These are phyloP conservation scores for Ptilonorhynchus violaceus DNA, from an alignment of 2,113 vertebrate species.

Conservation along the genomic window DNA sequence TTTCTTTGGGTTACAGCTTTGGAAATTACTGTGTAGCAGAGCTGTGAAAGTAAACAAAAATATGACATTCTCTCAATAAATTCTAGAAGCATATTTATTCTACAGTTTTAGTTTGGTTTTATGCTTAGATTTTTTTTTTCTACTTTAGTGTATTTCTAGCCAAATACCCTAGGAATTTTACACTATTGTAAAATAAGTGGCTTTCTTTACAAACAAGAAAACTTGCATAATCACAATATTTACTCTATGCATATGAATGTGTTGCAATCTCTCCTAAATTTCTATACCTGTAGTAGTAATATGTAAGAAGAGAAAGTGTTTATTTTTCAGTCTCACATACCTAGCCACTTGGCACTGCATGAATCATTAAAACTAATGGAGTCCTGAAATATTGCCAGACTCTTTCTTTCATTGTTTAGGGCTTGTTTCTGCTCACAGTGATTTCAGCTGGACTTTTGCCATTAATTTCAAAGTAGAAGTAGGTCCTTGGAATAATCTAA, in stretches of 20 bases:
- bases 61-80: neutral
- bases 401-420: slow-evolving; percentile 6
- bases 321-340: neutral
- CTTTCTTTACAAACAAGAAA: neutral
- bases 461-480: slow-evolving; percentile 2
- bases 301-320: neutral
- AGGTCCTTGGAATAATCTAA: neutral
- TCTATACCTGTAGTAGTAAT: neutral
- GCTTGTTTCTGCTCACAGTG: neutral
- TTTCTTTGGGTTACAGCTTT: neutral
- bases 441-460: slow-evolving; percentile 22
- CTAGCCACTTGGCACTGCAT: neutral
- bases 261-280: neutral
- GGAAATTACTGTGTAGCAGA: neutral
- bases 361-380: slow-evolving; percentile 24
- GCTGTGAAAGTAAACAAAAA: neutral
- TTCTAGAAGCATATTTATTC: neutral
- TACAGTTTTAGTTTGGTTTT: neutral
- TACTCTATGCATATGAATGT: neutral
- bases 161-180: neutral
- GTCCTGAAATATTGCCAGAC: slow-evolving; percentile 6
- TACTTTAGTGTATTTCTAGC: neutral
- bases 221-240: neutral
- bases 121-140: neutral
- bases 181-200: neutral